Percentiles rank a stretch among this genome's conserved stretches.
phyloP scores from a whole-genome alignment of 2,888 invertebrate genomes.

The Diplazon laetatorius region DNA sequence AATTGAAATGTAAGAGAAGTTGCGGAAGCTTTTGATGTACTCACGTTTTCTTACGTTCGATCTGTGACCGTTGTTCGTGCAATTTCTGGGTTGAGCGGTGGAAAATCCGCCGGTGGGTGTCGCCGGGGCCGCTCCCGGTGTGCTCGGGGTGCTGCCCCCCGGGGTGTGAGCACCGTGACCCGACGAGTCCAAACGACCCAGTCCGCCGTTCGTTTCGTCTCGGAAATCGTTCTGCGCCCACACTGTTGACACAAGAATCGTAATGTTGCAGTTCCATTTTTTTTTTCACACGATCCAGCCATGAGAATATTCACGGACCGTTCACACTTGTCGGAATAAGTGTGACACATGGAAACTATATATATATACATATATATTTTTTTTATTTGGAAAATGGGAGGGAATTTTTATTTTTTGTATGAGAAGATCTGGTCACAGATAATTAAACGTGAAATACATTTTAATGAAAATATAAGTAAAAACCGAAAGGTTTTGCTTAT shows the following conservation, averaged over 20 bases:
- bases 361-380: too few species aligned
- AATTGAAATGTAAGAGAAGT: too few species aligned
- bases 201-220: constrained; percentile 89
- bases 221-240: constrained; percentile 96
- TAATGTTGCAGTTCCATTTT: constrained; percentile 41
- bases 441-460: too few species aligned
- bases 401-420: too few species aligned
- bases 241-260: constrained; percentile 88
- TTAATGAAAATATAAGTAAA: too few species aligned
- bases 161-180: constrained; percentile 81
- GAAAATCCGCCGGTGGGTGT: constrained; percentile 80
- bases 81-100: constrained; percentile 82
- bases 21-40: too few species aligned
- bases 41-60: constrained; percentile 85
- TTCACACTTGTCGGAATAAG: too few species aligned
- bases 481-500: too few species aligned
- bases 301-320: too few species aligned
- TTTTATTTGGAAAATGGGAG: too few species aligned
- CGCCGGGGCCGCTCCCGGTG: constrained; percentile 82
- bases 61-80: constrained; percentile 78
- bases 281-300: background rate
- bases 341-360: too few species aligned
- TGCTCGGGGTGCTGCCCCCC: constrained; percentile 86
- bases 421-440: too few species aligned
- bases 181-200: constrained; percentile 84